Conservation (phyloP, 2,113 vertebrate species). For the Lucifuga dentata region DNA sequence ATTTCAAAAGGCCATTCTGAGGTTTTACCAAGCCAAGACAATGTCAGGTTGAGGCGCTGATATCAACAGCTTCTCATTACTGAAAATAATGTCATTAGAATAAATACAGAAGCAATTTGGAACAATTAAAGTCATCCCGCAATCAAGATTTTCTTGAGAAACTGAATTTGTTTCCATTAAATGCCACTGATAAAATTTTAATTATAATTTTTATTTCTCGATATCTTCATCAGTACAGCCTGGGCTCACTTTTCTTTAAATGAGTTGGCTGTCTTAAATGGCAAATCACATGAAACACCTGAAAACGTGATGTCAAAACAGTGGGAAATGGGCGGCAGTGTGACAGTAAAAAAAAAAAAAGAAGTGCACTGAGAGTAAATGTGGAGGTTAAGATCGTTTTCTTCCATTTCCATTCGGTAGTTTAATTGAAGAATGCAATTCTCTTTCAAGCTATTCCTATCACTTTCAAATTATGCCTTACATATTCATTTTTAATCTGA, state of each 20-base stretch:
- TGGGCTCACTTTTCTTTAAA: too few relatives aligned
- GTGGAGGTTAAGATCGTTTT: neutral
- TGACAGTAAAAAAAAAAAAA: neutral
- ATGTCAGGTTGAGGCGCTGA: neutral
- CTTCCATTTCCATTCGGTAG: neutral
- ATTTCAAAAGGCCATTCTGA: slow-evolving; percentile 14
- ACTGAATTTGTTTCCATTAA: neutral
- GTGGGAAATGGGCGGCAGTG: too few relatives aligned
- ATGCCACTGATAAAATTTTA: neutral
- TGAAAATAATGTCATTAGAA: neutral
- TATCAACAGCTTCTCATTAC: slow-evolving; percentile 16
- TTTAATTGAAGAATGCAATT: neutral
- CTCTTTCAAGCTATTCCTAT: too few relatives aligned
- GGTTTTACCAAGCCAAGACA: neutral
- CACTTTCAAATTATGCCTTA: neutral
- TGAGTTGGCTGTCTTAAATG: too few relatives aligned
- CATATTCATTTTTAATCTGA: too few relatives aligned
- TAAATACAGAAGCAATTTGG: neutral
- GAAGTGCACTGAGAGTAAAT: too few relatives aligned
- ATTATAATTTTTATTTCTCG: neutral
- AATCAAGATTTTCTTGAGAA: slow-evolving; percentile 30
- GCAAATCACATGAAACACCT: too few relatives aligned
- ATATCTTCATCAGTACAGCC: neutral
- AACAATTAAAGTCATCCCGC: neutral
- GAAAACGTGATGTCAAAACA: too few relatives aligned